Percentiles rank a stretch among this genome's conserved stretches.
These are phyloP conservation scores for Harmothoe impar DNA, from an alignment of 2,888 invertebrate species.

Conservation along the genomic window DNA sequence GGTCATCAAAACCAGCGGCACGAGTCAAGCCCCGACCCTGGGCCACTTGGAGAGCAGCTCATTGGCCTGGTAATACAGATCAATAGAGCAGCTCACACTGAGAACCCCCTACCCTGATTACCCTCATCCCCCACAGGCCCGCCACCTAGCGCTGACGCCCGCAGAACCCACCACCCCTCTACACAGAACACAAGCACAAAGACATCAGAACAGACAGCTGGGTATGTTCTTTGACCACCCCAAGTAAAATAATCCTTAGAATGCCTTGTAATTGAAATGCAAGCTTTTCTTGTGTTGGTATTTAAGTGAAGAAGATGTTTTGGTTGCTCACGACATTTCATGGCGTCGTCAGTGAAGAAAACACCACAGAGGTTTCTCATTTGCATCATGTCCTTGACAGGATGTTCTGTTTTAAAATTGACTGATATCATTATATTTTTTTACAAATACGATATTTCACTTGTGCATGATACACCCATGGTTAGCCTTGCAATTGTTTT, in stretches of 20 bases:
- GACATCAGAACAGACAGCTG: not conserved
- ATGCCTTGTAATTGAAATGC: slow-evolving; percentile 1
- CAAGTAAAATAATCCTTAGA: not conserved
- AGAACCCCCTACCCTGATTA: slow-evolving; percentile 26
- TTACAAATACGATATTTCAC: no score
- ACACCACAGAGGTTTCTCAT: not conserved
- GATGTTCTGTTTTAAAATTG: not conserved
- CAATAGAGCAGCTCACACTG: not conserved
- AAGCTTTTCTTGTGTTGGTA: not conserved
- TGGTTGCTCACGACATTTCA: slow-evolving; percentile 25
- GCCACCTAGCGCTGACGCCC: not conserved
- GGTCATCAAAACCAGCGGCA: slow-evolving; percentile 28
- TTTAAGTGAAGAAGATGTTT: slow-evolving; percentile 7
- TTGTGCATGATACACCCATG: no score
- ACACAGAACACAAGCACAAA: not conserved
- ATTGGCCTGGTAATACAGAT: not conserved
- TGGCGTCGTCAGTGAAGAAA: not conserved
- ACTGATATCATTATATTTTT: no score
- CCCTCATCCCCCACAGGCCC: slow-evolving; percentile 21
- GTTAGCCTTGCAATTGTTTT: no score
- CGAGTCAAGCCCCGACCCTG: not conserved
- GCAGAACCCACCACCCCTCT: not conserved
- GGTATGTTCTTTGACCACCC: not conserved
- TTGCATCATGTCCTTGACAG: not conserved
- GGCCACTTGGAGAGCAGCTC: slow-evolving; percentile 20